Conservation (phyloP, 2,113 vertebrate genomes). For the Dunckerocampus dactyliophorus region DNA sequence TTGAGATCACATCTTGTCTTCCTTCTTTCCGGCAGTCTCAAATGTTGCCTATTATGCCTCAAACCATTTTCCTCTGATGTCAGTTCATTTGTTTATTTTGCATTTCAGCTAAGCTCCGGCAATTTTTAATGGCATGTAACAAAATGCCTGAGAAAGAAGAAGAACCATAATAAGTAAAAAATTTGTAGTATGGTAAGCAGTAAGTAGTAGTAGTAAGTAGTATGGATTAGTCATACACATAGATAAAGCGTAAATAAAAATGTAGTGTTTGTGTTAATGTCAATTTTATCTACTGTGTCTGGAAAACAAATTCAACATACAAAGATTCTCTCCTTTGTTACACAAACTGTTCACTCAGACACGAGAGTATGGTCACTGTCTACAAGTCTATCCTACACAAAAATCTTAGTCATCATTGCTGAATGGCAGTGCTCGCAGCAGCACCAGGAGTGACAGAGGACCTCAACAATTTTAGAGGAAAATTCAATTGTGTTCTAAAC, state of each 20-base stretch:
- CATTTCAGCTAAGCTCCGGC: too few species aligned
- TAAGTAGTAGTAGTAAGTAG: too few species aligned
- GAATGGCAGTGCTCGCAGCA: not conserved
- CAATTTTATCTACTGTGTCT: constrained; percentile 13
- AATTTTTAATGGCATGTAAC: not conserved
- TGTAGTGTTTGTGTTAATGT: constrained; percentile 48
- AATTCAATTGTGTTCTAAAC: constrained; percentile 1
- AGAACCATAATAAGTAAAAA: constrained; percentile 24
- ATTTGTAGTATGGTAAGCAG: too few species aligned
- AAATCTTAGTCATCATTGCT: not conserved
- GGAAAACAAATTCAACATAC: not conserved
- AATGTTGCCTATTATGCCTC: too few species aligned
- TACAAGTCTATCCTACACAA: not conserved
- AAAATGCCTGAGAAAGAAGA: constrained; percentile 40
- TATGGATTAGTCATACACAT: constrained; percentile 27
- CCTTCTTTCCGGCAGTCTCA: too few species aligned
- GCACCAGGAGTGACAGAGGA: not conserved
- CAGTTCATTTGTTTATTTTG: too few species aligned
- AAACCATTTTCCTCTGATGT: too few species aligned
- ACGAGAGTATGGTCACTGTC: too few species aligned
- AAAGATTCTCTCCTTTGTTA: constrained; percentile 24
- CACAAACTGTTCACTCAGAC: constrained; percentile 1
- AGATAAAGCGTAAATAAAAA: constrained; percentile 36
- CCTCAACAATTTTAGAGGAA: not conserved
- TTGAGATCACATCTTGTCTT: too few species aligned